These are phyloP conservation scores for Pygoscelis antarcticus DNA, from an alignment of 2,113 vertebrate species.

Conservation along the genomic window DNA sequence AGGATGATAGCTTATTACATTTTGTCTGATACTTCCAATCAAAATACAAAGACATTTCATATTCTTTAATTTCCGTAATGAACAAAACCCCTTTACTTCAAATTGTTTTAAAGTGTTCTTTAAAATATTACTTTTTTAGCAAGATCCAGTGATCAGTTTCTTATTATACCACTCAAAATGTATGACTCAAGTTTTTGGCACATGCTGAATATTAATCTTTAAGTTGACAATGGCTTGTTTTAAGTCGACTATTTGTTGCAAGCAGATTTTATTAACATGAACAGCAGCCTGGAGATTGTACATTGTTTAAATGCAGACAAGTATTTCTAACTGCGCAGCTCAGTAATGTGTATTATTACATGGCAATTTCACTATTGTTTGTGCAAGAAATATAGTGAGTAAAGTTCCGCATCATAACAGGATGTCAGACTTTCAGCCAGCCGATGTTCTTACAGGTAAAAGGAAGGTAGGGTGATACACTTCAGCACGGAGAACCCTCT, in stretches of 20 bases:
- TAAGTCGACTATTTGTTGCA: not conserved
- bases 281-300: not conserved
- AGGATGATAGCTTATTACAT: not conserved
- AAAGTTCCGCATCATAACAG: not conserved
- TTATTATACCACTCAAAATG: not conserved
- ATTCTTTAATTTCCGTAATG: not conserved
- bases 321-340: not conserved
- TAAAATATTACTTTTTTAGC: not conserved
- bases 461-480: not conserved
- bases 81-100: not conserved
- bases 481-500: not conserved
- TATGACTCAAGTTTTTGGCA: not conserved
- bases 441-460: not conserved
- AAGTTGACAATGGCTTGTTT: not conserved
- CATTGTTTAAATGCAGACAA: not conserved
- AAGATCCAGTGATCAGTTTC: not conserved
- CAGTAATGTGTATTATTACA: not conserved
- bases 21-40: not conserved
- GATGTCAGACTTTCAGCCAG: not conserved
- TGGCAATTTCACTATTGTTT: not conserved
- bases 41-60: not conserved
- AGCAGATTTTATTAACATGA: not conserved
- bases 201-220: not conserved
- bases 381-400: not conserved
- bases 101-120: not conserved